Conservation (phyloP, 2,797 vertebrate species). For the Xenops minutus region DNA sequence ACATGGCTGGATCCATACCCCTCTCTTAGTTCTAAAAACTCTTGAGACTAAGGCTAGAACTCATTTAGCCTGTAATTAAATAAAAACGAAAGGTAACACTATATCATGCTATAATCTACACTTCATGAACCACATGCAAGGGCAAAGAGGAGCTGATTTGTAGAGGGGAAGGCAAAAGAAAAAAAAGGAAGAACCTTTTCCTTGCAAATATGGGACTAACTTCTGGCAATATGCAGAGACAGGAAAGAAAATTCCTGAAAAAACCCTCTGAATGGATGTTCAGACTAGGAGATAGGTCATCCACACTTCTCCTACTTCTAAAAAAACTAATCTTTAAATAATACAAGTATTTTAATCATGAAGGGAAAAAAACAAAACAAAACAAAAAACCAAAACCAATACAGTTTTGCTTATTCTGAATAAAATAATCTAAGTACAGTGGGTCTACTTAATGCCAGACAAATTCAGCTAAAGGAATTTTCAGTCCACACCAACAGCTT, state of each 20-base stretch:
- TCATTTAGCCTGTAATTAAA: not conserved
- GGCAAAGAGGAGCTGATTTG: not conserved
- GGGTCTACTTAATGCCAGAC: not conserved
- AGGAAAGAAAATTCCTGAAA: not conserved
- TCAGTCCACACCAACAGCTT: not conserved
- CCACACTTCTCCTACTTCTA: not conserved
- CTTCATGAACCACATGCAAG: not conserved
- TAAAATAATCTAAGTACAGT: not conserved
- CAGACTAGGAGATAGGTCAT: not conserved
- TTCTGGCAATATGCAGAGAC: not conserved
- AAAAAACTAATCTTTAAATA: not conserved
- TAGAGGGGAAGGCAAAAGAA: fast-evolving
- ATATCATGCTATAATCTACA: not conserved
- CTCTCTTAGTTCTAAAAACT: not conserved
- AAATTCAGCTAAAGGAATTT: not conserved
- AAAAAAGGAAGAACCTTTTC: not conserved
- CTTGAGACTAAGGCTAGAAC: not conserved
- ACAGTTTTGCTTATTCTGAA: not conserved
- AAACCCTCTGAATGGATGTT: not conserved
- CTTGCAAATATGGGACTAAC: not conserved
- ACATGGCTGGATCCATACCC: not conserved
- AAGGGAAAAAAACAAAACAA: not conserved
- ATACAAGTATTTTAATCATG: not conserved
- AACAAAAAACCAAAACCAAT: not conserved
- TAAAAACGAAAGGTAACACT: not conserved